Evolutionary conservation across 1,140 invertebrate genomes (phyloP), one percentile per base, ranked within the genome.

Genomic region (Armadillidium nasatum): DNA sequence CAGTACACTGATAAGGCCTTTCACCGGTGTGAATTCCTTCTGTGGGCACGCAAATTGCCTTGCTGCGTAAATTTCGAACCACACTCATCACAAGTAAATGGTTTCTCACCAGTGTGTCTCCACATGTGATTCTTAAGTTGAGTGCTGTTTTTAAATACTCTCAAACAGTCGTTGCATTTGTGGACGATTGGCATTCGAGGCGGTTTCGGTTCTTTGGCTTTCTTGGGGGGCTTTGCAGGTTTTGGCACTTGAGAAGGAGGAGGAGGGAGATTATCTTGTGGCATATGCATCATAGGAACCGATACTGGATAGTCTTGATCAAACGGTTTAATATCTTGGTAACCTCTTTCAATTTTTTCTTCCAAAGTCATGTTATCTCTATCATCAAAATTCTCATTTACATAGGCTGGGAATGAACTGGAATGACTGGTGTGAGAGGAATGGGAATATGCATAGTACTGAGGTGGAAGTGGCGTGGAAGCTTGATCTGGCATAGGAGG

Each of bases 1-100:
- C 46, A 4, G 70, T 77, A 70, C 81, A 82, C 60, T 80, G 72
- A 82, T 92, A 95, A 68, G 91, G 91, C 86, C 96, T 96, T 75
- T 90, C 93, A 74, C 90, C 91, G 76, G 94, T 93, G 85, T 98
- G 95, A 83, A 96, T 94, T n/a, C 46, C 93, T 88, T 7, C 94
- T 91, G 84, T 97, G 95, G 66, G 94, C 89, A 82, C 94, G 88
- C 82, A 95, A 93, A 84, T 96, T 96, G 83, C 94, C 95, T 83
- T 95, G 95, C 33, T 94, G 88, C 70, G 95, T 95, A 84, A 98
- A 97, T 83, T 94, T 92, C 69, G 94, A 93, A 22, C 94, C 95
- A 84, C 95, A 97, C 46, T 72, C 74, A 23, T 80, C 81, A 70
- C 81, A 82, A 7, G 79, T 76, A 66, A 82, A 82, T n/a, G 81